Evolutionary conservation across 1,140 invertebrate species (phyloP), one percentile per base, ranked within the genome.

Genomic region (Chrysoperla carnea): DNA sequence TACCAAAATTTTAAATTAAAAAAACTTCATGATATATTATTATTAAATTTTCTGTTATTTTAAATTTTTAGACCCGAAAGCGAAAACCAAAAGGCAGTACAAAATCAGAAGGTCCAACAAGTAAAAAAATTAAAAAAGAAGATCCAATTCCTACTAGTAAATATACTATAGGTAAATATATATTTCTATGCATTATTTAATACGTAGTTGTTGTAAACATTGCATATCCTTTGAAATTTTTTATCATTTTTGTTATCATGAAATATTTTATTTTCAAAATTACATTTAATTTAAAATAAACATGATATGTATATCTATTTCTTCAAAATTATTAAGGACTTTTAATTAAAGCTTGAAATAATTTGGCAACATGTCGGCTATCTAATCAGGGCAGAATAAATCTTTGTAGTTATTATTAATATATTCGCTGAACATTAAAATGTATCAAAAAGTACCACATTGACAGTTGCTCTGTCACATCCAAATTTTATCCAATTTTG

Each of bases 51-150:
- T 48, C 44, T 14, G 43, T 36, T 45, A 31, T 48, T 43, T n/a
- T n/a, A n/a, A n/a, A n/a, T n/a, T 67, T 68, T 46, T 72, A 91
- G 73, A 94, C 88, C 27, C 68, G 91, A 39, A 95, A 95, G 57
- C 68, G 92, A 35, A 93, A 93, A 60, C 84, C 86, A 0, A 89
- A 88, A 60, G 76, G 73, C 35, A 74, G 69, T 36, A 69, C 8
- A 35, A 45, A 33, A 13, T 29, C 29, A 13, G 40, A 42, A 28
- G 7, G 11, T 29, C 1, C 6, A 5, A 6, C 41, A 36, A 33
- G 31, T 33, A 28, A 15, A 33, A 49, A 46, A 41, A 53, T 56
- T 1, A 57, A 57, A 39, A 37, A 53, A 40, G 52, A 57, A 35
- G 47, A 54, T 27, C 53, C 54, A 27, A 17, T 41, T 17, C 14